Conservation (phyloP, 2,797 vertebrate species). For the Brachymystax lenok region DNA sequence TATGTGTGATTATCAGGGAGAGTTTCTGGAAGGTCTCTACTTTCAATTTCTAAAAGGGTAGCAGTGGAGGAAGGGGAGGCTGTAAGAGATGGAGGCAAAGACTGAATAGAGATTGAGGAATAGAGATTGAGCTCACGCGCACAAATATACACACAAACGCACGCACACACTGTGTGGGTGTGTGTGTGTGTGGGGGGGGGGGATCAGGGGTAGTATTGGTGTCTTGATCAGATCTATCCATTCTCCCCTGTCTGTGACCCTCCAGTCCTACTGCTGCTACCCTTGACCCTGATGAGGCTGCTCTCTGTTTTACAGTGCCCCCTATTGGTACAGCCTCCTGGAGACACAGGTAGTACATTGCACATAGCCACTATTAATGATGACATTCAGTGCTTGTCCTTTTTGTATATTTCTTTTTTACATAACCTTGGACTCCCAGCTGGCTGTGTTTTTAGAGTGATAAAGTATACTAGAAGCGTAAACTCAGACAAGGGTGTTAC, state of each 20-base stretch:
- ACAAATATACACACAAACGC: constrained; percentile 14
- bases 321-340: too few species aligned
- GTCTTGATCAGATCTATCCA: neutral
- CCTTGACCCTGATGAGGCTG: neutral
- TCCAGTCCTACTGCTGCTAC: neutral
- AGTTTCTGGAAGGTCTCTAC: constrained; percentile 82
- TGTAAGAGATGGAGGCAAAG: constrained; percentile 47
- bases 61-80: constrained; percentile 53
- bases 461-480: neutral
- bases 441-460: neutral
- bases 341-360: too few species aligned
- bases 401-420: neutral
- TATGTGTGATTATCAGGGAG: constrained; percentile 82
- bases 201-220: neutral
- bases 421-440: neutral
- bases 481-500: neutral
- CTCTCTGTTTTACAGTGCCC: neutral
- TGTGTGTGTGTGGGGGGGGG: too few species aligned
- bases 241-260: neutral
- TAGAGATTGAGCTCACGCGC: constrained; percentile 11
- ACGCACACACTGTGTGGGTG: constrained; percentile 7
- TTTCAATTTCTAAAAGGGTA: constrained; percentile 82
- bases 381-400: neutral
- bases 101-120: neutral
- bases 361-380: neutral